Evolutionary conservation across 2,888 invertebrate genomes (phyloP).

Genomic region (Scaptomyza flava): DNA sequence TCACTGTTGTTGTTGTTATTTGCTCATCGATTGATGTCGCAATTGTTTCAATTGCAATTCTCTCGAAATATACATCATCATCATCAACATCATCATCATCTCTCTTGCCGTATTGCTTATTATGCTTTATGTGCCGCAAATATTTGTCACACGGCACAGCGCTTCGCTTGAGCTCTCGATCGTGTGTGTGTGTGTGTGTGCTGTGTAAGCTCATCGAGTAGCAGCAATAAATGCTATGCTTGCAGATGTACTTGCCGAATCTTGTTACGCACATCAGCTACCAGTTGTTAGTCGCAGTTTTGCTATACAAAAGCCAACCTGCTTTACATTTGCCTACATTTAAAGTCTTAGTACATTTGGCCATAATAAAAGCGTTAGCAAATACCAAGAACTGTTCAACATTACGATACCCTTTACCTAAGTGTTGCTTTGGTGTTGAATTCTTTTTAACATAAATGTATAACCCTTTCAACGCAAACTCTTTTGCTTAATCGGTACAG

Average conservation of each 20-base stretch:
- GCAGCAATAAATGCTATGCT: slow-evolving; percentile 26
- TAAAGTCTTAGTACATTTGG: slow-evolving; percentile 75
- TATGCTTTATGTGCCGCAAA: slow-evolving; percentile 55
- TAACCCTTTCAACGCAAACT: background rate
- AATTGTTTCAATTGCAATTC: slow-evolving; percentile 27
- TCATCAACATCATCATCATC: background rate
- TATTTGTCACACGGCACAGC: slow-evolving; percentile 54
- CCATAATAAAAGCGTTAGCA: slow-evolving; percentile 26
- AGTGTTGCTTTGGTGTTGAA: background rate
- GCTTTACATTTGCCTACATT: slow-evolving; percentile 34
- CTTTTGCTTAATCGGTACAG: background rate
- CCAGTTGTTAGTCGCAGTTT: slow-evolving; percentile 35
- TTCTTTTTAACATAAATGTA: background rate
- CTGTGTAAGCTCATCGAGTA: slow-evolving; percentile 29
- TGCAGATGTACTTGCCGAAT: slow-evolving; percentile 35
- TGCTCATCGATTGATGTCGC: slow-evolving; percentile 53
- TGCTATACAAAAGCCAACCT: slow-evolving; percentile 28
- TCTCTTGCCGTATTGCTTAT: slow-evolving; percentile 41
- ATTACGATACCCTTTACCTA: background rate
- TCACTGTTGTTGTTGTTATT: slow-evolving; percentile 31
- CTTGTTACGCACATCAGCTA: slow-evolving; percentile 43
- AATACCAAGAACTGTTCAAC: background rate
- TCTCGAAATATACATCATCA: background rate
- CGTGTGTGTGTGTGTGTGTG: background rate
- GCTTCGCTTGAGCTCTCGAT: slow-evolving; percentile 9